phyloP scores from a whole-genome alignment of 2,888 invertebrate species.

The Melikaiella ostensackeni region DNA sequence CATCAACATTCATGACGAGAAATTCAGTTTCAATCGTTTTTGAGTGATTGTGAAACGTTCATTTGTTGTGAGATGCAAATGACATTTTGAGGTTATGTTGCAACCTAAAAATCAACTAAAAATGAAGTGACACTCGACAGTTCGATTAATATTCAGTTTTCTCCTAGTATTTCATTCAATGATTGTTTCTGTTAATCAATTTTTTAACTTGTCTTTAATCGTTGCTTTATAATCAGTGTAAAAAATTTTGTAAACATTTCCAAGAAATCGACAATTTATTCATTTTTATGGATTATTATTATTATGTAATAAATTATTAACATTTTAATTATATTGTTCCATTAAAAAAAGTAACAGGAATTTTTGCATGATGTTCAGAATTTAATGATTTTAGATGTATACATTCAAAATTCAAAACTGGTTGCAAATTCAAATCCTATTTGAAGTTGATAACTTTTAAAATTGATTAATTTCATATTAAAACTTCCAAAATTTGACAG shows the following conservation, averaged over 20 bases:
- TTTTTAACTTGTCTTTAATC: constrained; percentile 39
- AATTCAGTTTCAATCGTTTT: constrained; percentile 3
- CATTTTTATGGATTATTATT: too few relatives aligned
- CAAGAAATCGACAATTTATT: neutral
- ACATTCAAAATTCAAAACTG: too few relatives aligned
- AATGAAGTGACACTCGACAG: neutral
- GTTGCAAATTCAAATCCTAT: too few relatives aligned
- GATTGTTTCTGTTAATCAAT: neutral
- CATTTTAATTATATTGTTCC: too few relatives aligned
- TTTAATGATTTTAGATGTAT: too few relatives aligned
- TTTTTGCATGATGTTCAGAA: too few relatives aligned
- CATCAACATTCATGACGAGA: neutral
- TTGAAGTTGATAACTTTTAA: too few relatives aligned
- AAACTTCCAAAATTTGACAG: too few relatives aligned
- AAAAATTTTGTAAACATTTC: neutral
- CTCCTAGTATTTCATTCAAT: neutral
- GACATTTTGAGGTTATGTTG: constrained; percentile 35
- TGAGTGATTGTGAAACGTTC: neutral
- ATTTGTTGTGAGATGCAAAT: neutral
- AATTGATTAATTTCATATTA: too few relatives aligned
- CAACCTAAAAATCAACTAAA: constrained; percentile 25
- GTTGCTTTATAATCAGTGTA: neutral
- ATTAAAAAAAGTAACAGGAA: too few relatives aligned
- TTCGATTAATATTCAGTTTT: neutral
- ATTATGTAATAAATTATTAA: too few relatives aligned